A percentile compares a stretch with the other conserved stretches of the same genome.
phyloP scores from a whole-genome alignment of 2,113 vertebrate genomes.

The Pangasianodon gigas region DNA sequence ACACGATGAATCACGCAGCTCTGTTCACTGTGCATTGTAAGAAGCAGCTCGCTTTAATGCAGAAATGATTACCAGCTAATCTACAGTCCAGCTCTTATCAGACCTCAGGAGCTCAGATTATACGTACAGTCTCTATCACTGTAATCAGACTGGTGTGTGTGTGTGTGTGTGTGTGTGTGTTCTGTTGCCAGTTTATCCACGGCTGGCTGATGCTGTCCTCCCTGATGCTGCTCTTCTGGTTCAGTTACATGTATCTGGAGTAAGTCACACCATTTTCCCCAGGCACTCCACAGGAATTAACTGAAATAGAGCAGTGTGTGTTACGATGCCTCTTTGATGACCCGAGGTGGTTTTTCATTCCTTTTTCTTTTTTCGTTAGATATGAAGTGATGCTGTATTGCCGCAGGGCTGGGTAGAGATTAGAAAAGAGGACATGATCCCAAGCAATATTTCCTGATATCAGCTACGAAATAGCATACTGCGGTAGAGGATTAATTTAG shows the following conservation, averaged over 20 bases:
- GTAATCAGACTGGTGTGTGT: slow-evolving; percentile 7
- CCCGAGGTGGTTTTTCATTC: too few species aligned
- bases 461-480: background rate
- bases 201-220: slow-evolving; percentile 97
- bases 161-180: slow-evolving; percentile 18
- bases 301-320: background rate
- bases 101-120: background rate
- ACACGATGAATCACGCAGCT: background rate
- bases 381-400: too few species aligned
- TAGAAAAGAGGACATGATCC: background rate
- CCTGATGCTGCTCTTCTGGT: slow-evolving; percentile 94
- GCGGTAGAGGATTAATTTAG: background rate
- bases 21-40: background rate
- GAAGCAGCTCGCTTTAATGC: background rate
- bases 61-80: background rate
- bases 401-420: too few species aligned
- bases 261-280: slow-evolving; percentile 65
- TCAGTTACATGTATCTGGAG: slow-evolving; percentile 96
- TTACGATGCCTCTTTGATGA: background rate
- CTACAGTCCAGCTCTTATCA: background rate
- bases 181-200: slow-evolving; percentile 86
- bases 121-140: background rate
- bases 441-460: background rate
- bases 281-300: background rate
- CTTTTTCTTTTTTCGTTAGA: too few species aligned